phyloP scores from a whole-genome alignment of 2,888 invertebrate species.

The Apodemia zela region DNA sequence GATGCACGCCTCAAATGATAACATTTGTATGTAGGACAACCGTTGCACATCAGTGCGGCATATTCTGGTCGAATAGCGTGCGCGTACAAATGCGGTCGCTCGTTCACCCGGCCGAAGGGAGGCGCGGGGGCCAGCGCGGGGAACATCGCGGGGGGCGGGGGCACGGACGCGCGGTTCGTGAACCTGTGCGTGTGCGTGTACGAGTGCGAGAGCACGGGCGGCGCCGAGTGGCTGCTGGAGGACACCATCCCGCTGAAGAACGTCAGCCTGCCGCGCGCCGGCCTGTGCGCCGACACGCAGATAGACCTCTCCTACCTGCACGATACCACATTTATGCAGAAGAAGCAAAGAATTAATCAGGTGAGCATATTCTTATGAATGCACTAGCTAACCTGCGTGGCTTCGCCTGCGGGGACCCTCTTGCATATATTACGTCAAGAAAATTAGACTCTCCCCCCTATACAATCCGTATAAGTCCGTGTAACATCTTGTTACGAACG shows the following conservation, averaged over 20 bases:
- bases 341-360: conserved; percentile 90
- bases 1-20: too few species aligned
- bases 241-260: conserved; percentile 97
- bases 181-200: conserved; percentile 97
- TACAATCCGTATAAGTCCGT: too few species aligned
- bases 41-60: conserved; percentile 96
- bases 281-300: conserved; percentile 90
- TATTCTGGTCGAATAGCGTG: conserved; percentile 98
- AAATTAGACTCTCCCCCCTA: too few species aligned
- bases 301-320: conserved; percentile 91
- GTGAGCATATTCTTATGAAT: conserved; percentile 43
- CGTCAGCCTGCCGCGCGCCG: conserved; percentile 91
- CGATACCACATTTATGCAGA: conserved; percentile 88
- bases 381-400: too few species aligned
- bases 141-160: conserved; percentile 25
- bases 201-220: conserved; percentile 98
- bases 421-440: too few species aligned
- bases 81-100: conserved; percentile 96
- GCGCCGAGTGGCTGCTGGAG: conserved; percentile 95
- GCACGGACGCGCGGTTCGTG: conserved; percentile 86
- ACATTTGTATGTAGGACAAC: conserved; percentile 81
- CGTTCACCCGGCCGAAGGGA: conserved; percentile 92
- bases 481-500: too few species aligned
- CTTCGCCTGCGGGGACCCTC: too few species aligned
- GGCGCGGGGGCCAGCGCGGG: conserved; percentile 83